phyloP scores from a whole-genome alignment of 2,113 vertebrate species.

The Athene noctua region DNA sequence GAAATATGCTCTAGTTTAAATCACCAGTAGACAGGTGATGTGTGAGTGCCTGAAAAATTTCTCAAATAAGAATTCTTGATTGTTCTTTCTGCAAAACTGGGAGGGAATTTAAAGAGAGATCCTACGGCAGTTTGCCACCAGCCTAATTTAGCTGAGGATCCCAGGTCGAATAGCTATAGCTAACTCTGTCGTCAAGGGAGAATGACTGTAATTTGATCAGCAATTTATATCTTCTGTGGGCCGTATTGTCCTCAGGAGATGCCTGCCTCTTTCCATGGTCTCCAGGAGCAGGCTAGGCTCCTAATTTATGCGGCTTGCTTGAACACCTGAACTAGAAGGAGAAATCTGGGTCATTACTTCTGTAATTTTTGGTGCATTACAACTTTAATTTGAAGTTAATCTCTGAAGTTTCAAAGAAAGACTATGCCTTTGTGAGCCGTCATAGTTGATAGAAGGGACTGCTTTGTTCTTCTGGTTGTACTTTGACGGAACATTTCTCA shows the following conservation, averaged over 20 bases:
- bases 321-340: neutral
- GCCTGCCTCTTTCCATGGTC: neutral
- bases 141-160: neutral
- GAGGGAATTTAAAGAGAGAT: neutral
- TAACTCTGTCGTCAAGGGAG: neutral
- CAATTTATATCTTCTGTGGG: neutral
- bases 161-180: neutral
- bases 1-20: neutral
- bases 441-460: neutral
- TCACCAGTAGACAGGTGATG: neutral
- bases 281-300: neutral
- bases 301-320: neutral
- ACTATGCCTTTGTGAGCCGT: neutral
- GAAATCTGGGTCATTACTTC: neutral
- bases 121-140: neutral
- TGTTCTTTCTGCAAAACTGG: neutral
- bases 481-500: neutral
- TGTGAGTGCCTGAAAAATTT: neutral
- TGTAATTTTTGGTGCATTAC: neutral
- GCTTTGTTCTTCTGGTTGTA: neutral
- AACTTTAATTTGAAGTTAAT: neutral
- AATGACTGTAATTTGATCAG: neutral
- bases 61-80: neutral
- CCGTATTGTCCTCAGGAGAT: neutral
- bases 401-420: neutral